Conservation (phyloP, 2,113 vertebrate genomes). For the Barbus barbus region DNA sequence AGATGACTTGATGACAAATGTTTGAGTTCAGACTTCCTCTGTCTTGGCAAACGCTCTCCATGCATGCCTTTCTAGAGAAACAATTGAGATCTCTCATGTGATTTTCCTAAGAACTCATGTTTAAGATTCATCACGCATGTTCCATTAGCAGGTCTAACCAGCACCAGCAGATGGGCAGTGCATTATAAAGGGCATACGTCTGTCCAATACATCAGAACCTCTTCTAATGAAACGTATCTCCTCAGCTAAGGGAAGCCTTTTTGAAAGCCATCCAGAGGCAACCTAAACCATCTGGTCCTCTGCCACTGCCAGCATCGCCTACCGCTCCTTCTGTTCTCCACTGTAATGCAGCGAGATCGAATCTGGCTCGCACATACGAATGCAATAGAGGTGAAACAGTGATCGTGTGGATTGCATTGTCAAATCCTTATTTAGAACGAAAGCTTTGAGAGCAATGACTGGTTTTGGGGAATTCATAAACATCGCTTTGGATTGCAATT, state of each 20-base stretch:
- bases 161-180: conserved; percentile 25
- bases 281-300: conserved; percentile 50
- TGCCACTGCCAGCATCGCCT: conserved; percentile 34
- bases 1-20: not conserved
- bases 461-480: not conserved
- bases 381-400: not conserved
- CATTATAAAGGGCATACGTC: conserved; percentile 38
- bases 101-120: not conserved
- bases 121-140: conserved; percentile 25
- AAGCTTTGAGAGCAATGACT: not conserved
- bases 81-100: not conserved
- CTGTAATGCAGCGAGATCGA: conserved; percentile 27
- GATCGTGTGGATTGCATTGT: conserved; percentile 3
- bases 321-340: conserved; percentile 11
- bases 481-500: not conserved
- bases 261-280: conserved; percentile 55
- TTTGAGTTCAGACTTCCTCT: not conserved
- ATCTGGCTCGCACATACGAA: conserved; percentile 30
- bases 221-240: conserved; percentile 39
- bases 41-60: not conserved
- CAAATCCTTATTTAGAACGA: not conserved
- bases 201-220: conserved; percentile 43
- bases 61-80: not conserved
- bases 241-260: conserved; percentile 36
- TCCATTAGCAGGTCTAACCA: not conserved